phyloP scores from a whole-genome alignment of 1,140 invertebrate species.

The Drosophila kikkawai region DNA sequence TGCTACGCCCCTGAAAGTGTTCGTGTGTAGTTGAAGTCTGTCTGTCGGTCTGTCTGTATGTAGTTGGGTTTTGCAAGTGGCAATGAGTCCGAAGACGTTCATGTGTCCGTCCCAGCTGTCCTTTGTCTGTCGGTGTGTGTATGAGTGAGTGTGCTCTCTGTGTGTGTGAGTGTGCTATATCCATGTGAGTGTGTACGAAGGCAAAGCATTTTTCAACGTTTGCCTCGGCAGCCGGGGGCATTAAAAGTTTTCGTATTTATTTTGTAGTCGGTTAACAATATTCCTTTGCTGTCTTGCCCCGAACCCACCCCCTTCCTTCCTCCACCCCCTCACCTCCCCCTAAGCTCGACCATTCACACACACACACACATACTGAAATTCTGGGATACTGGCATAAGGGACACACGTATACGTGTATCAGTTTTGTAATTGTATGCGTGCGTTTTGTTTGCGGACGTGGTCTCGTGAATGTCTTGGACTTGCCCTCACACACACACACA shows the following conservation, averaged over 20 bases:
- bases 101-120: constrained; percentile 62
- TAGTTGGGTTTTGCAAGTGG: constrained; percentile 78
- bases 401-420: constrained; percentile 64
- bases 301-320: neutral
- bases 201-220: constrained; percentile 78
- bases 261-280: constrained; percentile 84
- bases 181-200: constrained; percentile 42
- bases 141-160: constrained; percentile 13
- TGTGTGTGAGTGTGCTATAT: constrained; percentile 22
- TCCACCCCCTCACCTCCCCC: neutral
- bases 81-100: constrained; percentile 83
- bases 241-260: constrained; percentile 85
- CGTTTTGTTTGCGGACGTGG: constrained; percentile 82
- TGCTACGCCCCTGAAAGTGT: constrained; percentile 8
- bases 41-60: constrained; percentile 37
- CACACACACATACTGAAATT: constrained; percentile 14
- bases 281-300: constrained; percentile 59
- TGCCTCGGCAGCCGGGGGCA: constrained; percentile 70
- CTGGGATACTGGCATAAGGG: constrained; percentile 18
- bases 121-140: constrained; percentile 32
- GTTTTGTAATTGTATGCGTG: constrained; percentile 81
- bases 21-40: constrained; percentile 33
- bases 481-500: constrained; percentile 44
- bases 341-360: constrained; percentile 45
- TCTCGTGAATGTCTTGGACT: constrained; percentile 73